Evolutionary conservation across 2,888 invertebrate species (phyloP).

Genomic region (Aspidiotus rigidus): DNA sequence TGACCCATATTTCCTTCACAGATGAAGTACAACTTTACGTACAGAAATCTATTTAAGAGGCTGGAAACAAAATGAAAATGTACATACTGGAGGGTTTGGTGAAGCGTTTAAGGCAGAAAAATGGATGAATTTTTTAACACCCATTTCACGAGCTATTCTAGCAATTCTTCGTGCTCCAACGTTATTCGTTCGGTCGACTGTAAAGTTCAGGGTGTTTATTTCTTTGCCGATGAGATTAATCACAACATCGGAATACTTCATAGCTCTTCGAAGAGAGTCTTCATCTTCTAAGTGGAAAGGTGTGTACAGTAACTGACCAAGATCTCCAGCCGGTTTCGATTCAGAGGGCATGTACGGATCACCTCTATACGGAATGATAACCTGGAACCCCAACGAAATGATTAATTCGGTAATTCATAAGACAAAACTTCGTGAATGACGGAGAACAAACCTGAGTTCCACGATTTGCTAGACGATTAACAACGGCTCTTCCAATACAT

Average conservation of each 20-base stretch:
- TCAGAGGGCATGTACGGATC: constrained; percentile 70
- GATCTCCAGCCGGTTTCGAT: constrained; percentile 75
- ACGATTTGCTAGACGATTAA: constrained; percentile 79
- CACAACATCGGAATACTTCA: constrained; percentile 94
- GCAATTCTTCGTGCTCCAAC: constrained; percentile 77
- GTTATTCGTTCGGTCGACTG: constrained; percentile 76
- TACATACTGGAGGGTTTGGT: constrained; percentile 32
- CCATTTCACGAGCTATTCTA: constrained; percentile 60
- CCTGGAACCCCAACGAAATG: constrained; percentile 47
- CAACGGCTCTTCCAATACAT: constrained; percentile 77
- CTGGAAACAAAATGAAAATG: neutral
- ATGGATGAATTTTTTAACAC: constrained; percentile 87
- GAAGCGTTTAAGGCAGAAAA: constrained; percentile 76
- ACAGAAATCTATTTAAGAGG: neutral
- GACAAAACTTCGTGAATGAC: neutral
- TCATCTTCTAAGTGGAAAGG: constrained; percentile 78
- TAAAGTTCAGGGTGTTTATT: constrained; percentile 85
- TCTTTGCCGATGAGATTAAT: constrained; percentile 88
- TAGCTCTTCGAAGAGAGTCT: constrained; percentile 68
- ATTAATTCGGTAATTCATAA: neutral
- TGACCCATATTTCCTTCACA: constrained; percentile 48
- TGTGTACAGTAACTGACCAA: constrained; percentile 87
- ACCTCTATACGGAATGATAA: constrained; percentile 86
- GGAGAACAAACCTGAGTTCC: constrained; percentile 58
- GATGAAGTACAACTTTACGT: neutral